Evolutionary conservation across 1,140 invertebrate species (phyloP).

Genomic region (Drosophila varians): DNA sequence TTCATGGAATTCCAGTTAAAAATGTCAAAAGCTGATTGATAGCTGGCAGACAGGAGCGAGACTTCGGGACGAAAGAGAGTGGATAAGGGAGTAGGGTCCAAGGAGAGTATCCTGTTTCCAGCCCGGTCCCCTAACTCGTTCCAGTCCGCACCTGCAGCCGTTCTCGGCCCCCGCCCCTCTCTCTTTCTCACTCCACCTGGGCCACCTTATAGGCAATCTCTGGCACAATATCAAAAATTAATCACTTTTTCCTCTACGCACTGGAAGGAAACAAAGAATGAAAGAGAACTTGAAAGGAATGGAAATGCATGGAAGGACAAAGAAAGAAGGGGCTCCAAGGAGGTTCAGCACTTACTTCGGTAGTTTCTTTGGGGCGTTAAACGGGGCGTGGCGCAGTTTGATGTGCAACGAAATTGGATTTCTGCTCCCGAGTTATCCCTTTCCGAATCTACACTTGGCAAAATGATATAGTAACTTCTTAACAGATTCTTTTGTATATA

Average conservation of each 20-base stretch:
- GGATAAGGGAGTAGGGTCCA: not conserved
- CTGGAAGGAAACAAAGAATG: slow-evolving; percentile 22
- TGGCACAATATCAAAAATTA: slow-evolving; percentile 80
- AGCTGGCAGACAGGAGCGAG: slow-evolving; percentile 71
- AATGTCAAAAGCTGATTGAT: slow-evolving; percentile 82
- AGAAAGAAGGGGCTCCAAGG: not conserved
- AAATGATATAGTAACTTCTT: not conserved
- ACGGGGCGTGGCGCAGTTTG: slow-evolving; percentile 73
- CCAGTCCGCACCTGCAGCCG: slow-evolving; percentile 51
- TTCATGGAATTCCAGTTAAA: slow-evolving; percentile 80
- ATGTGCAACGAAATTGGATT: slow-evolving; percentile 83
- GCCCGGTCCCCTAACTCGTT: slow-evolving; percentile 30
- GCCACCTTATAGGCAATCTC: slow-evolving; percentile 50
- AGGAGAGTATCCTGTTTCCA: slow-evolving; percentile 67
- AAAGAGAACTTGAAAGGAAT: slow-evolving; percentile 9
- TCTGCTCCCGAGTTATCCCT: slow-evolving; percentile 29
- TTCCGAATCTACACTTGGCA: not conserved
- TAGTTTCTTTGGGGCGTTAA: slow-evolving; percentile 77
- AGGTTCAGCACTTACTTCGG: slow-evolving; percentile 51
- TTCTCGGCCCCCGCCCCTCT: not conserved
- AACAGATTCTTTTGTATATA: no score
- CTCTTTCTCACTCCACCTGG: not conserved
- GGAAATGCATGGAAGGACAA: slow-evolving; percentile 22
- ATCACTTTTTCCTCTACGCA: slow-evolving; percentile 75
- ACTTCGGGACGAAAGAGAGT: not conserved